Base-by-base conservation (phyloP, 2,888 invertebrate species). In the Deilephila porcellus region DNA sequence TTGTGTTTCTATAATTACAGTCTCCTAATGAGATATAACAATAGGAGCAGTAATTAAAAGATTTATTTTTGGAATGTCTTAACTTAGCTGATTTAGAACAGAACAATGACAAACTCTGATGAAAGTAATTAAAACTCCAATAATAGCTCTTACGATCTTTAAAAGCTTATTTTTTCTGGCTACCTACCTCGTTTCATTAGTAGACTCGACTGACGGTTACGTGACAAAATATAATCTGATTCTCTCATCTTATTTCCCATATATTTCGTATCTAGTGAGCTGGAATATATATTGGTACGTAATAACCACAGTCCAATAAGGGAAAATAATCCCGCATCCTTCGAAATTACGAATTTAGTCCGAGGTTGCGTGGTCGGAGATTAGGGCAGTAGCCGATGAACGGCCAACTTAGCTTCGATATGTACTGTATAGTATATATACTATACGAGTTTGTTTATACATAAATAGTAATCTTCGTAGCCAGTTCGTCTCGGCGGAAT, bases 401-500 rank as follows among this genome's bases (percentile, higher is more conserved):
- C 52, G 6, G 25, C 1, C 25, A 17, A 67, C 6, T 52, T 52
- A 52, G 52, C 25, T n/a, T 64, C 8, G 64, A 5, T 20, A 45
- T 45, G 11, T 45, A 45, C 56, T n/a, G 45, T 45, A 45, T 45
- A 45, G 5, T 45, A 45, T 14, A 45, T 14, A 56, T 56, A 14
- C 20, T 67, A 14, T 25, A 45, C 37, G 37, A 64, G n/a, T 64
- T 64, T 67, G 45, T 67, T 25, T 25, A 45, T 67, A 52, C 11
- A 52, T 67, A 67, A 52, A 17, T 25, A 25, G 8, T 67, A 67
- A 67, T 67, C 67, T 67, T 76, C 74, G 76, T 77, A 32, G 81
- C 82, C 70, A 77, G 75, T 78, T 78, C 76, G 78, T 81, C 78
- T 81, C 83, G 80, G 76, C 73, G 82, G 80, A 82, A 81, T 78